Base-by-base conservation (phyloP, 2,113 vertebrate genomes). In the Cinclus cinclus region DNA sequence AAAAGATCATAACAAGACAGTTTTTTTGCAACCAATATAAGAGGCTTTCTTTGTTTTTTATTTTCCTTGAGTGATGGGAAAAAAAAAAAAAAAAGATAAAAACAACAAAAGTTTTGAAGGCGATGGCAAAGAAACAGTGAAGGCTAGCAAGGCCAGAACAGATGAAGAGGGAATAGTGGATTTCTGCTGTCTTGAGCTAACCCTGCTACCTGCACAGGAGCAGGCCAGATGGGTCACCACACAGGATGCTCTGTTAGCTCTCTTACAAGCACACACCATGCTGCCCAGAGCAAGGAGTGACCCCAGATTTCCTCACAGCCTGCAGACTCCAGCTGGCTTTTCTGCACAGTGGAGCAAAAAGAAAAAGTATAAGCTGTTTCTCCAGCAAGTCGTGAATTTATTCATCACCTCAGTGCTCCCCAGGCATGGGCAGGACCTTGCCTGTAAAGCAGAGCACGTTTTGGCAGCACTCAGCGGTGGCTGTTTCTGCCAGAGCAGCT, bases 251-350 rank as follows among this genome's bases (percentile, higher is more conserved):
- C 4, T 27, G 22, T 35, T 53, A 58, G 28, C 47, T 59, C 9
- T 1, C 1, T n/a, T 21, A 63, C 50, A 62, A 56, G 42, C 5
- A 1, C 19, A 39, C 33, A 24, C 23, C 22, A 13, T 0, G 0
- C 31, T 60, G 75, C 53, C 70, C 17, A 11, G 44, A 83, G 49
- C 21, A 17, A 55, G n/a, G 56, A 44, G 22, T 77, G 35, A 42
- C 59, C 55, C 39, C 16, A n/a, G 42, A 22, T 80, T 83, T 89
- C 55, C 64, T 81, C 25, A 20, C 44, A 0, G 5, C 10, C 16
- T 83, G 31, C 52, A 87, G 39, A 46, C 42, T 89, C 64, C 35
- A 74, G 37, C 19, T 23, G 17, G 15, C 4, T 95, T 89, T 64
- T 70, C 42, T 78, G 63, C 21, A 19, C 7, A 23, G 42, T 24